phyloP scores from a whole-genome alignment of 2,113 vertebrate genomes.

The Cebus imitator region DNA sequence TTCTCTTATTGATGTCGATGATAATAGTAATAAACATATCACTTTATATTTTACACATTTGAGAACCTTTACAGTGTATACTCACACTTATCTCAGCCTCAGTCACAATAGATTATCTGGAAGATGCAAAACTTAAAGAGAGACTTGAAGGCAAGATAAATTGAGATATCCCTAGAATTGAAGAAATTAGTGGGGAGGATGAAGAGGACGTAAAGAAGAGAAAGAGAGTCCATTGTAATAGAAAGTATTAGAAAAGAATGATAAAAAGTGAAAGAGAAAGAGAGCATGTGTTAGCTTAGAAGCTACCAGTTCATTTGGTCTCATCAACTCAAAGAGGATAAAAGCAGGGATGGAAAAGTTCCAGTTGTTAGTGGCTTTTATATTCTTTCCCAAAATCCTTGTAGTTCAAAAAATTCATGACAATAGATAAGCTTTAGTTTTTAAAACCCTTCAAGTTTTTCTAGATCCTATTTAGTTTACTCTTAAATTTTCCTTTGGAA shows the following conservation, averaged over 20 bases:
- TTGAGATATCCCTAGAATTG: not conserved
- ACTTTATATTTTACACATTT: not conserved
- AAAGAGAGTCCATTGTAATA: not conserved
- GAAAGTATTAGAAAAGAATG: not conserved
- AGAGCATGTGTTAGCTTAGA: not conserved
- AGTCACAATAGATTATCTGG: not conserved
- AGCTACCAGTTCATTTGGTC: not conserved
- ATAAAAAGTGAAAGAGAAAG: not conserved
- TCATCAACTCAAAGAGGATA: not conserved
- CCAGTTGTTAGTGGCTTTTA: not conserved
- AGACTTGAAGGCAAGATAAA: not conserved
- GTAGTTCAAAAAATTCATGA: slow-evolving; percentile 21
- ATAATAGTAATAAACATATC: not conserved
- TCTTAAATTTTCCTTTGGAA: not conserved
- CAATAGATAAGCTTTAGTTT: not conserved
- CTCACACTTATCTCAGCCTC: not conserved
- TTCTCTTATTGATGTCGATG: not conserved
- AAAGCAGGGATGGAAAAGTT: not conserved
- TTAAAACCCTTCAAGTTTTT: slow-evolving; percentile 18
- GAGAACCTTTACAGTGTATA: not conserved
- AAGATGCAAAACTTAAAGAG: slow-evolving; percentile 13
- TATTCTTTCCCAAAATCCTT: not conserved
- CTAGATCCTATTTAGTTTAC: not conserved
- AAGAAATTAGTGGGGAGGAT: slow-evolving; percentile 4
- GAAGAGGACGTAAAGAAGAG: slow-evolving; percentile 3